A percentile compares a stretch with the other conserved stretches of the same genome.
Conservation (phyloP, 2,797 vertebrate genomes). For the Echeneis naucrates region DNA sequence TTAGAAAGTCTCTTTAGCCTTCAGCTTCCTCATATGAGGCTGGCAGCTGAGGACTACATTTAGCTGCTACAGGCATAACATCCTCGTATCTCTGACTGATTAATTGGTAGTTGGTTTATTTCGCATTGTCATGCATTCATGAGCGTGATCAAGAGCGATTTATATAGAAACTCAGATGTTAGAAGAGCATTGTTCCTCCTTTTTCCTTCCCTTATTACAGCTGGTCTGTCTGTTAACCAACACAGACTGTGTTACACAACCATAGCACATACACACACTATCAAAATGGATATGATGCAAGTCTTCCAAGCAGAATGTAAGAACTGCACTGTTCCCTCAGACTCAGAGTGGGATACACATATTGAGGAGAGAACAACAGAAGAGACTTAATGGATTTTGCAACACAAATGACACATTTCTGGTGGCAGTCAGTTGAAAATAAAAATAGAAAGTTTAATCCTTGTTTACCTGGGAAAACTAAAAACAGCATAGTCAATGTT, state of each 20-base stretch:
- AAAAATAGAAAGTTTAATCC: not conserved
- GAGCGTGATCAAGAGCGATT: not conserved
- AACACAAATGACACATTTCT: not conserved
- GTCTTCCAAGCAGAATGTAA: slow-evolving; percentile 34
- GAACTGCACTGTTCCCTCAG: slow-evolving; percentile 39
- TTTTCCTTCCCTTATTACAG: slow-evolving; percentile 39
- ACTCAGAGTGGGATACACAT: slow-evolving; percentile 18
- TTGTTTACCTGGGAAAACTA: not conserved
- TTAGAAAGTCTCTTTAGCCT: too few relatives aligned
- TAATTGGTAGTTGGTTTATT: not conserved
- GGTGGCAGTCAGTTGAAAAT: not conserved
- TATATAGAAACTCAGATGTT: not conserved
- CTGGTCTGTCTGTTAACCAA: slow-evolving; percentile 30
- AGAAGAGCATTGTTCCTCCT: not conserved
- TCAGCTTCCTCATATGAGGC: too few relatives aligned
- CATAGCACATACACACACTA: not conserved
- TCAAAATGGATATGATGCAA: slow-evolving; percentile 57
- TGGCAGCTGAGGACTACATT: too few relatives aligned
- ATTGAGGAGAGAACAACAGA: slow-evolving; percentile 16
- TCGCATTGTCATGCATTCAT: not conserved
- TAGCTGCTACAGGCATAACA: not conserved
- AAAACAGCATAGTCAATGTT: not conserved
- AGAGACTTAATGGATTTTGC: slow-evolving; percentile 26
- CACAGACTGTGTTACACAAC: slow-evolving; percentile 32
- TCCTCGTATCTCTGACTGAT: not conserved